Base-by-base conservation (phyloP, 2,888 invertebrate species). In the Tortrix viridana region DNA sequence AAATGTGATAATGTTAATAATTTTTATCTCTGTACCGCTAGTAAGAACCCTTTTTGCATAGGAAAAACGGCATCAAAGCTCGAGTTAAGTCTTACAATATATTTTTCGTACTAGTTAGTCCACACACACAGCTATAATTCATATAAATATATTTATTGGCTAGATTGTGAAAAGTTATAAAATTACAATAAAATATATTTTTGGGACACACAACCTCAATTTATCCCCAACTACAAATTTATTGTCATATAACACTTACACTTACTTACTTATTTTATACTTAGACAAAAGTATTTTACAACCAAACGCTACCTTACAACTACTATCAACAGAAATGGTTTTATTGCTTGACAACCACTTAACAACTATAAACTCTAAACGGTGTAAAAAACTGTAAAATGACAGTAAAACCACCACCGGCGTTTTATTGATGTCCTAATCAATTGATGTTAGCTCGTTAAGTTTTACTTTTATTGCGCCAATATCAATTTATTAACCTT, bases 391-490 rank as follows among this genome's bases (percentile, higher is more conserved):
- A 58, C 52, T 58, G 57, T 58, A 37, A 58, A 63, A 63, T 53
- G 63, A 58, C 53, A 47, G 52, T 63, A 55, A 44, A 44, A 58
- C 38, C 60, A 60, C 44, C 32, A 54, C 54, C 32, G 41, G 48
- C 54, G 53, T 65, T 65, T 65, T 65, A 65, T 64, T 55, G 55
- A 54, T 55, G 55, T 55, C 50, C 26, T 65, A 65, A 60, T 65
- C 60, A 60, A 60, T 55, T 65, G 65, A 55, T 48, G 59, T 9
- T 54, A 47, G 55, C 50, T 53, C 58, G 58, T 63, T 63, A 57
- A 63, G 20, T 58, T 63, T 52, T 58, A 53, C 18, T 18, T 58
- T 63, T 63, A 63, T 58, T 58, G 41, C 48, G 53, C 47, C 38
- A 63, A 58, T 63, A 46, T 52, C 57, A 46, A 57, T 57, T 41